Percentiles rank a stretch among this genome's conserved stretches.
Evolutionary conservation across 2,113 vertebrate species (phyloP).

Genomic region (Delphinapterus leucas): DNA sequence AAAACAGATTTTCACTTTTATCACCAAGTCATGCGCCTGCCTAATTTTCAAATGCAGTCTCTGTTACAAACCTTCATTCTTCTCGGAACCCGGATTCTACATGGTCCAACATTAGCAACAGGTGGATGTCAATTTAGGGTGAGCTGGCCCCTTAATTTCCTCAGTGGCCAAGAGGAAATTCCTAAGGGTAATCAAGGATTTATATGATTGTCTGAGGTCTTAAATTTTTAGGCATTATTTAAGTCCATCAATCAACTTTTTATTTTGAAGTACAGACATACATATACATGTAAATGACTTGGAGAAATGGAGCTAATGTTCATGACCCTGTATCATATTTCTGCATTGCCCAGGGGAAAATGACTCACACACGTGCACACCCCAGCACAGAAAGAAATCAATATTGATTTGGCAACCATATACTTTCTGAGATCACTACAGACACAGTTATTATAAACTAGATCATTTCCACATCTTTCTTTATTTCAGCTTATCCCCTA

Average conservation of each 20-base stretch:
- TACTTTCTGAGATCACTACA: constrained; percentile 23
- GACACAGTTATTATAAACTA: constrained; percentile 21
- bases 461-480: constrained; percentile 17
- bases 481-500: background rate
- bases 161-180: background rate
- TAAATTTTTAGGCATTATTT: constrained; percentile 25
- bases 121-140: background rate
- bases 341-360: background rate
- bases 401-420: background rate
- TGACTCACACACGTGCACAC: too few relatives aligned
- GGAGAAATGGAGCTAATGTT: background rate
- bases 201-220: background rate
- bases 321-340: background rate
- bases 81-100: background rate
- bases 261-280: background rate
- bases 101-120: background rate
- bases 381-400: background rate
- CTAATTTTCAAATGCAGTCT: background rate
- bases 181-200: background rate
- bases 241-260: constrained; percentile 36
- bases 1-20: constrained; percentile 51
- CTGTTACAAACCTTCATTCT: background rate
- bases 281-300: background rate
- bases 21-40: background rate
- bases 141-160: background rate